These are phyloP conservation scores for Aplodontia rufa DNA, from an alignment of 2,113 vertebrate species.

Conservation along the genomic window DNA sequence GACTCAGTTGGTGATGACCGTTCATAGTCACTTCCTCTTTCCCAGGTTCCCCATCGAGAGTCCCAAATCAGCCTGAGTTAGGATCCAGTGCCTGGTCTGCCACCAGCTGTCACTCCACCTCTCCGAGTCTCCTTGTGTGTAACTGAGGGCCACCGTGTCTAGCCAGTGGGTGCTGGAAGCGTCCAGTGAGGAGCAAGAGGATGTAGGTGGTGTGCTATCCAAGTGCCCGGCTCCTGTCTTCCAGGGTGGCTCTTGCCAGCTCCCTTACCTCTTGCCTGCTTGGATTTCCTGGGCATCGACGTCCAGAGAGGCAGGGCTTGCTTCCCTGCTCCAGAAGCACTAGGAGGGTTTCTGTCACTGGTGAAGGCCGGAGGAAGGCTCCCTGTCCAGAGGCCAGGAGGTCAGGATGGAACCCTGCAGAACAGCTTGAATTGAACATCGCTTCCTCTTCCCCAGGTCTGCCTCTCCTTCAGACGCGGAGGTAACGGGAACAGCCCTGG, in stretches of 20 bases:
- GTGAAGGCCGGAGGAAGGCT: background rate
- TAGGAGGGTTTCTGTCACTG: background rate
- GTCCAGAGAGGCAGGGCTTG: background rate
- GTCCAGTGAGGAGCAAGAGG: background rate
- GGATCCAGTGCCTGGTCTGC: background rate
- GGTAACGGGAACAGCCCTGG: background rate
- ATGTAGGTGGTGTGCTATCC: background rate
- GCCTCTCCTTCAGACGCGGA: too few relatives aligned
- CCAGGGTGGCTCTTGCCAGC: rapidly evolving
- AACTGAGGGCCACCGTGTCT: background rate
- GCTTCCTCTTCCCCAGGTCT: background rate
- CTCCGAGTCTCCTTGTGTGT: background rate
- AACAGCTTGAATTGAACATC: background rate
- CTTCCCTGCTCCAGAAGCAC: too few relatives aligned
- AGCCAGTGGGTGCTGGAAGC: background rate
- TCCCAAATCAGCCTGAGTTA: background rate
- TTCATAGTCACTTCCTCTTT: background rate
- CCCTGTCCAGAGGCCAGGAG: background rate
- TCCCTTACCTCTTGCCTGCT: background rate
- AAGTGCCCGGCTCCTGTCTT: background rate
- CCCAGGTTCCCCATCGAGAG: too few relatives aligned
- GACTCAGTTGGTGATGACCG: rapidly evolving
- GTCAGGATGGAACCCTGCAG: background rate
- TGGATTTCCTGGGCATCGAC: rapidly evolving
- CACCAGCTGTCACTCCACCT: background rate